Evolutionary conservation across 1,140 invertebrate genomes (phyloP), one percentile per base, ranked within the genome.

Genomic region (Lepeophtheirus salmonis): DNA sequence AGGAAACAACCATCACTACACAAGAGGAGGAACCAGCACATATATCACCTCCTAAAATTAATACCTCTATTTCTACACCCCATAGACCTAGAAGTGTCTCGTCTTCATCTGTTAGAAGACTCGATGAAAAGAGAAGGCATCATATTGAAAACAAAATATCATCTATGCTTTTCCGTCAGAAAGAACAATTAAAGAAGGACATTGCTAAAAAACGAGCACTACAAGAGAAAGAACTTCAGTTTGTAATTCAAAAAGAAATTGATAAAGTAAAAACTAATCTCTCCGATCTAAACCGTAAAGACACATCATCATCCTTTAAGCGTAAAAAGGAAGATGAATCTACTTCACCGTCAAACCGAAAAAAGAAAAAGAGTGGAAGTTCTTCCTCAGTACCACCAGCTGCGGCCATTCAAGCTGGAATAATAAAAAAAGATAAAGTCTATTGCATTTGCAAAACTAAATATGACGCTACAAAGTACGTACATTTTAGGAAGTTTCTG

Each of bases 401-500:
- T 16, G 56, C 56, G 1, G 26, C 56, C 30, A 16, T 41, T 1
- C 18, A 20, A 20, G 52, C 52, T 3, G 23, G 52, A 12, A 3
- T 54, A 3, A 30, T 57, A 12, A 57, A 83, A 67, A 83, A 83
- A 64, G 84, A 87, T 64, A 90, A 90, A 69, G 73, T 94, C 0
- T 86, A 94, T 66, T 97, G 92, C 70, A 74, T 92, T 18, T 97
- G 94, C 70, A 81, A 86, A 67, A 94, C 85, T 30, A 89, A 89
- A 3, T 97, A 95, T 70, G 91, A 97, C 71, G 84, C 89, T 67
- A 85, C 84, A 12, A 89, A 88, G 82, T 86, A 70, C 57, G 21
- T 56, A 30, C 6, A 41, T n/a, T n/a, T n/a, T 41, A 41, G n/a
- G 30, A 41, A 41, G 6, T 10, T 41, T 21, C 10, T 52, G 60